phyloP scores from a whole-genome alignment of 1,140 invertebrate genomes.

The Tetragnatha versicolor region DNA sequence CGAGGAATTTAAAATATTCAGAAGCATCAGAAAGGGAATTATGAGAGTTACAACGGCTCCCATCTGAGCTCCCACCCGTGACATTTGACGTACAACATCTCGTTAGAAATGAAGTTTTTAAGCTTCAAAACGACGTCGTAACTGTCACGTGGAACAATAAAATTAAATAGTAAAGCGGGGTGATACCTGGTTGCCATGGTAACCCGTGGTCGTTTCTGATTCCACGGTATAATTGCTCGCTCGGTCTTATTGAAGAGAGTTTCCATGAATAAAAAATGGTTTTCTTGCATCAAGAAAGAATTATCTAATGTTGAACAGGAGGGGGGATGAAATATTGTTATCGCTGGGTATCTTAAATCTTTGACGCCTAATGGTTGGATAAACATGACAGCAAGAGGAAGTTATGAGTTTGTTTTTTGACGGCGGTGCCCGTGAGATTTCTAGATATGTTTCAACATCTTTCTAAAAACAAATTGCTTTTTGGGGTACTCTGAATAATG shows the following conservation, averaged over 20 bases:
- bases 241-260: background rate
- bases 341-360: no score
- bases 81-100: background rate
- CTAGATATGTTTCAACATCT: no score
- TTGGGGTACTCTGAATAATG: no score
- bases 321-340: no score
- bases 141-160: constrained; percentile 12
- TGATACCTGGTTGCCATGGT: background rate
- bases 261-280: background rate
- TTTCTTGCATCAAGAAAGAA: background rate
- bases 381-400: no score
- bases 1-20: constrained; percentile 9
- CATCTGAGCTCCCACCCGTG: background rate
- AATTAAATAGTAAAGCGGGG: constrained; percentile 13
- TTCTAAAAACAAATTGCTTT: no score
- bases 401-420: no score
- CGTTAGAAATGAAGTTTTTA: constrained; percentile 1
- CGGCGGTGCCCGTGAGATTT: no score
- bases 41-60: background rate
- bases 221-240: constrained; percentile 6
- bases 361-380: no score
- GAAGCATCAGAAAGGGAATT: background rate
- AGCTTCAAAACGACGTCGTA: constrained; percentile 18
- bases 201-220: background rate
- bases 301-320: background rate